These are phyloP conservation scores for Xenops minutus DNA, from an alignment of 2,797 vertebrate genomes.

Conservation along the genomic window DNA sequence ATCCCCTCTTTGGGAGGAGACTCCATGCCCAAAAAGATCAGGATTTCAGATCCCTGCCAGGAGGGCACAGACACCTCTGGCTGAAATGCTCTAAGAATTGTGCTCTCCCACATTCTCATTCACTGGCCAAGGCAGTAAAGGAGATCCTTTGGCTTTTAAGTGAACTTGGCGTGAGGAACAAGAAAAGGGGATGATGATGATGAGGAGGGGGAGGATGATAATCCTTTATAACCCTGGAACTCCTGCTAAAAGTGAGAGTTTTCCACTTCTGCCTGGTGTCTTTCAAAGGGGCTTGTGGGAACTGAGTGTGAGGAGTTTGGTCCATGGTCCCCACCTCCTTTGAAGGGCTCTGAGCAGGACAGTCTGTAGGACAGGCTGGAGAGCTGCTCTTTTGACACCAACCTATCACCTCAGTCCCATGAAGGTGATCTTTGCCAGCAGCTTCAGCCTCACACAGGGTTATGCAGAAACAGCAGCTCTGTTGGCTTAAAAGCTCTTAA, in stretches of 20 bases:
- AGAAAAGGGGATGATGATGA: background rate
- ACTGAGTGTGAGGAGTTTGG: background rate
- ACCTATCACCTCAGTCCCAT: background rate
- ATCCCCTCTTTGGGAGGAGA: background rate
- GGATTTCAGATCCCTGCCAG: background rate
- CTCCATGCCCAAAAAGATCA: background rate
- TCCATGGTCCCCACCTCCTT: background rate
- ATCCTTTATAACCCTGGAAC: background rate
- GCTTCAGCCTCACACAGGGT: background rate
- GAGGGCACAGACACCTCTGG: background rate
- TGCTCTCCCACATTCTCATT: fast-evolving
- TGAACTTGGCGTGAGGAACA: background rate
- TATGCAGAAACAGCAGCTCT: background rate
- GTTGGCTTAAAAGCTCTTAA: background rate
- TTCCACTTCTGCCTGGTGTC: background rate
- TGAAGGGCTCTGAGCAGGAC: background rate
- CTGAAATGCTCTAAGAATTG: background rate
- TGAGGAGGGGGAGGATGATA: too few species aligned
- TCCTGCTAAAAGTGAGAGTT: background rate
- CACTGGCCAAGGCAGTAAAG: background rate
- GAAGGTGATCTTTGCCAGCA: background rate
- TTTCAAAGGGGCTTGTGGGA: background rate
- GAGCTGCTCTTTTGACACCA: too few species aligned
- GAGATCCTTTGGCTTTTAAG: background rate
- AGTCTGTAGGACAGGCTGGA: background rate